Conservation (phyloP, 2,113 vertebrate genomes). For the Hypocryptadius cinnamomeus region DNA sequence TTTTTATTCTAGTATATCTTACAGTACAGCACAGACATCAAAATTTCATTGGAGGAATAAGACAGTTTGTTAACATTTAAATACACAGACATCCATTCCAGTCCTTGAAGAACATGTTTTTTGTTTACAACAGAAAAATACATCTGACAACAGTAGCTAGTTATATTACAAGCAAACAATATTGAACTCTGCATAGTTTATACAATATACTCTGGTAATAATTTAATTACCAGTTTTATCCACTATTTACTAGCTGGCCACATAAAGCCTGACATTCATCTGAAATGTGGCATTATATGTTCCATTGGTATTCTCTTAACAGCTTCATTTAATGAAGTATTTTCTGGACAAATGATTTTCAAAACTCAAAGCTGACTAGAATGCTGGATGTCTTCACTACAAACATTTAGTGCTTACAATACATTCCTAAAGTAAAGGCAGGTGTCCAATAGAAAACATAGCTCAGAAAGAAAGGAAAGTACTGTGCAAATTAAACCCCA, state of each 20-base stretch:
- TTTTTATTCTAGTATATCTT: conserved; percentile 66
- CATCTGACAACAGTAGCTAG: conserved; percentile 87
- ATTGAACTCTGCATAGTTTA: conserved; percentile 92
- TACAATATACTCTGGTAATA: conserved; percentile 88
- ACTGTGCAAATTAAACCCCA: conserved; percentile 75
- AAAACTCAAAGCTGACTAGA: conserved; percentile 69
- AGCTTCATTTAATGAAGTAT: conserved; percentile 68
- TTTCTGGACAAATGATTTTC: conserved; percentile 66
- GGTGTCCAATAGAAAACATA: conserved; percentile 75
- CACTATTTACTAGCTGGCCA: conserved; percentile 86
- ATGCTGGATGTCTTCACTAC: conserved; percentile 72
- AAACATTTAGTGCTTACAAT: conserved; percentile 76
- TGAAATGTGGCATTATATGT: conserved; percentile 77
- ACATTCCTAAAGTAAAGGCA: conserved; percentile 89
- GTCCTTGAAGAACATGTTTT: conserved; percentile 82
- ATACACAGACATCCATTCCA: conserved; percentile 73
- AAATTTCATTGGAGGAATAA: conserved; percentile 66
- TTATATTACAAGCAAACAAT: conserved; percentile 95
- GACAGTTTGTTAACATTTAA: conserved; percentile 76
- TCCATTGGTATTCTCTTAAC: conserved; percentile 70
- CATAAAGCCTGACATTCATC: conserved; percentile 94
- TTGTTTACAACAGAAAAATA: conserved; percentile 88
- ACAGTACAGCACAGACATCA: conserved; percentile 74
- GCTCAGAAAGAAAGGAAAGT: conserved; percentile 70
- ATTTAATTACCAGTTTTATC: conserved; percentile 84